Conservation (phyloP, 2,113 vertebrate genomes). For the Ondatra zibethicus region DNA sequence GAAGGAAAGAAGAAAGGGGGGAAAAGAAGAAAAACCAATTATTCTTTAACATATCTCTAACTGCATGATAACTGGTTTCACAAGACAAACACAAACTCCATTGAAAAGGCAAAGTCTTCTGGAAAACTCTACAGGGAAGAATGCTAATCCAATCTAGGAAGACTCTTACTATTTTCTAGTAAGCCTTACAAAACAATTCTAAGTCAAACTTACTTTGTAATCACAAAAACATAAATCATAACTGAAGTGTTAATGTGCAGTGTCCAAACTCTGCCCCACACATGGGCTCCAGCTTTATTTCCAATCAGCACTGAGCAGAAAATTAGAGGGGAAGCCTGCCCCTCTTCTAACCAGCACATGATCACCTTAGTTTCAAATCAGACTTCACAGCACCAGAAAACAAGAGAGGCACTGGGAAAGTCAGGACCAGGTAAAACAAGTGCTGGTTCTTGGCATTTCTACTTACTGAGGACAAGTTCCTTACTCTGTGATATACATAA, state of each 20-base stretch:
- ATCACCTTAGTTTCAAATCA: neutral
- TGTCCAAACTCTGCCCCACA: neutral
- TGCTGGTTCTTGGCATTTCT: neutral
- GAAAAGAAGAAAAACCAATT: neutral
- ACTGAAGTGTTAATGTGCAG: neutral
- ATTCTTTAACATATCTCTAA: neutral
- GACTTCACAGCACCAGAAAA: neutral
- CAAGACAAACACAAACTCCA: neutral
- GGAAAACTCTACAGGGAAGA: neutral
- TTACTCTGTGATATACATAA: neutral
- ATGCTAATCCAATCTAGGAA: neutral
- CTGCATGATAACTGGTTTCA: neutral
- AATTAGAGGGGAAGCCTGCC: neutral
- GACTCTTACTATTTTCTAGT: constrained; percentile 6
- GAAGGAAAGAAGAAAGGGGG: neutral
- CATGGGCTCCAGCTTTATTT: neutral
- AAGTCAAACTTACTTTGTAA: neutral
- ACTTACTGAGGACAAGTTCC: neutral
- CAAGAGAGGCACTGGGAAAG: neutral
- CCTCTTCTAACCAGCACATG: neutral
- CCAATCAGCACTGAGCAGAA: neutral
- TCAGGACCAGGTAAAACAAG: neutral
- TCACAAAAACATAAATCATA: neutral
- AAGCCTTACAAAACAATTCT: neutral
- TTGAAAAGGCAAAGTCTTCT: neutral